Evolutionary conservation across 2,797 vertebrate species (phyloP), one percentile per base, ranked within the genome.

Genomic region (Lepilemur ruficaudatus): DNA sequence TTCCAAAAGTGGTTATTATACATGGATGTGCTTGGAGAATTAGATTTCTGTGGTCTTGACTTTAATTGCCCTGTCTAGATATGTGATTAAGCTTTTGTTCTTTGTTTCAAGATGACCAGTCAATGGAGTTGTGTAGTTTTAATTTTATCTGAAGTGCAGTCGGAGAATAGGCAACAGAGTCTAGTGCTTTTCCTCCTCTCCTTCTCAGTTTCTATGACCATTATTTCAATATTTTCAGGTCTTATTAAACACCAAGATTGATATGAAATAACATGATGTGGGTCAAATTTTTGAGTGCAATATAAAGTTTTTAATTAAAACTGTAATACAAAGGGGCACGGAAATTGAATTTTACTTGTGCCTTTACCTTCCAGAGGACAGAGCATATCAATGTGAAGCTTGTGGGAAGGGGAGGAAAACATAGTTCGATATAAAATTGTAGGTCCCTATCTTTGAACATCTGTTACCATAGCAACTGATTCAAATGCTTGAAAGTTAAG

Each of bases 11-110:
- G 96, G 94, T 96, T 83, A 96, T 96, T 97, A 97, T 97, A 93
- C 95, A 73, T 88, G 96, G 89, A 95, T 95, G 95, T 97, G 67
- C 96, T 94, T 55, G 48, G 90, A 91, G 96, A 97, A 98, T 97
- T 97, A 97, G 96, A 97, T 97, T 97, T 97, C 96, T 95, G 96
- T 93, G 86, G 93, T 96, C 89, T 97, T 97, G 97, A 97, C 96
- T 98, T 96, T 98, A 97, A 98, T 97, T 97, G 93, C 96, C 96
- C 96, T 30, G 95, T 98, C 97, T 97, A 97, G 97, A 96, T 98
- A 95, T 95, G 97, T 87, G 96, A 97, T 97, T 97, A 97, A 89
- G 94, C 96, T 96, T 97, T 97, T 98, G 97, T 97, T 96, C 96
- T 96, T 97, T 98, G 97, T 97, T 97, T 97, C 93, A 84, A 96